Conservation (phyloP, 2,113 vertebrate species). For the Cercocebus atys region DNA sequence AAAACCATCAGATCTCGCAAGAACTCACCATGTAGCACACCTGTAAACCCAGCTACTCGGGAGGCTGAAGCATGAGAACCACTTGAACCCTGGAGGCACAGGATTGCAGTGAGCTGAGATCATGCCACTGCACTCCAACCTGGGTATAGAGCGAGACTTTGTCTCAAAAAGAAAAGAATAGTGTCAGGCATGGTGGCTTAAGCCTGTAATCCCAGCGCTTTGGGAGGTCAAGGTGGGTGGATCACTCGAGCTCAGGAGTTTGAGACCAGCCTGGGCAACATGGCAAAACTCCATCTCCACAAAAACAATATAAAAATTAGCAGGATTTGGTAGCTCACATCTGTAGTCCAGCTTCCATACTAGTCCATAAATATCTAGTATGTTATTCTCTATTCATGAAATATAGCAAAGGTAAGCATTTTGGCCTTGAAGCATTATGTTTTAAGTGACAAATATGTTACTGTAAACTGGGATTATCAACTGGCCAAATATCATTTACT, state of each 20-base stretch:
- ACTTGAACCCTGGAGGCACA: neutral
- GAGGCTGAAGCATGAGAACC: neutral
- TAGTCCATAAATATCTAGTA: neutral
- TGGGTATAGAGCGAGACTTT: neutral
- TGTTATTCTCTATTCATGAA: slow-evolving; percentile 30
- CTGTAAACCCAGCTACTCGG: neutral
- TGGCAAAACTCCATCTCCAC: neutral
- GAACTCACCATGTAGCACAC: neutral
- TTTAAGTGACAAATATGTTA: neutral
- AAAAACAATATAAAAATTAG: neutral
- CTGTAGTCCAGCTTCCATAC: neutral
- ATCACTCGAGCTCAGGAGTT: neutral
- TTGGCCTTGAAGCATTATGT: neutral
- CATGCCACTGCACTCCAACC: neutral
- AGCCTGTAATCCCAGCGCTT: neutral
- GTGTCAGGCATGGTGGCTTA: neutral
- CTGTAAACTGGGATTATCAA: neutral
- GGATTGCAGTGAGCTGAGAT: neutral
- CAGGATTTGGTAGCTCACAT: neutral
- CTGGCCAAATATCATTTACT: neutral
- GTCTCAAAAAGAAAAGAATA: neutral
- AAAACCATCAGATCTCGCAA: no score
- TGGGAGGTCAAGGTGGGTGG: neutral
- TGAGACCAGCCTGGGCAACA: neutral
- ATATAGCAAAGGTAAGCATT: neutral